phyloP scores from a whole-genome alignment of 2,888 invertebrate species.

The Dicyrtoma fusca region DNA sequence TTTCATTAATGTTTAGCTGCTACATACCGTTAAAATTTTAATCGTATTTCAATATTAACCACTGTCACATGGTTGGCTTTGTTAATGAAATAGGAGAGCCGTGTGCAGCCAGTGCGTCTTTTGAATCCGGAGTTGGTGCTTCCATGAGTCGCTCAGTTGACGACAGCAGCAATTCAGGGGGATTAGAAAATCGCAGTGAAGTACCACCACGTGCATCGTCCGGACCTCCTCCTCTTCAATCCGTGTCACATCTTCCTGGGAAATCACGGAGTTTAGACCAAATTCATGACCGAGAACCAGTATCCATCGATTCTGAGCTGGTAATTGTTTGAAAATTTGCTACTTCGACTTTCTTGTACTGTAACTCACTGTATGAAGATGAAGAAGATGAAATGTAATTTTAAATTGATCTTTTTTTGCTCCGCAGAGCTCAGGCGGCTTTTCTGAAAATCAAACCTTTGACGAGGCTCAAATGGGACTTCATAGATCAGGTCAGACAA shows the following conservation, averaged over 20 bases:
- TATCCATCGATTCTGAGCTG: conserved; percentile 44
- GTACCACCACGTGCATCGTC: conserved; percentile 42
- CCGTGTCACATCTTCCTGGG: conserved; percentile 42
- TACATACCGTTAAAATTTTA: too few relatives aligned
- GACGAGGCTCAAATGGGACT: conserved; percentile 42
- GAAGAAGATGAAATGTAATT: neutral
- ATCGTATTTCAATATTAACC: too few relatives aligned
- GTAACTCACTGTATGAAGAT: too few relatives aligned
- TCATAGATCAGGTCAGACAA: conserved; percentile 25
- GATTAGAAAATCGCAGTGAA: conserved; percentile 33
- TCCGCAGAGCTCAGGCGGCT: conserved; percentile 45
- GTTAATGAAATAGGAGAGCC: too few relatives aligned
- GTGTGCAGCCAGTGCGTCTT: conserved; percentile 43
- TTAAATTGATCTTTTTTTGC: neutral
- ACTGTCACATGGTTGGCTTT: too few relatives aligned
- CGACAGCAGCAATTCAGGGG: conserved; percentile 47
- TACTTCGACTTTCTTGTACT: too few relatives aligned
- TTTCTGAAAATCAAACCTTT: conserved; percentile 44
- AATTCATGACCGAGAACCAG: conserved; percentile 39
- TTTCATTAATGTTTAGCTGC: too few relatives aligned
- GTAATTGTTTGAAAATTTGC: conserved; percentile 19
- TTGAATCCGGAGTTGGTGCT: conserved; percentile 56
- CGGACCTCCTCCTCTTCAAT: conserved; percentile 52
- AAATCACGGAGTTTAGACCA: conserved; percentile 56
- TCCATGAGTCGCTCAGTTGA: conserved; percentile 56